Percentiles rank a stretch among this genome's conserved stretches.
Evolutionary conservation across 2,113 vertebrate species (phyloP).

Genomic region (Uropsilus gracilis): DNA sequence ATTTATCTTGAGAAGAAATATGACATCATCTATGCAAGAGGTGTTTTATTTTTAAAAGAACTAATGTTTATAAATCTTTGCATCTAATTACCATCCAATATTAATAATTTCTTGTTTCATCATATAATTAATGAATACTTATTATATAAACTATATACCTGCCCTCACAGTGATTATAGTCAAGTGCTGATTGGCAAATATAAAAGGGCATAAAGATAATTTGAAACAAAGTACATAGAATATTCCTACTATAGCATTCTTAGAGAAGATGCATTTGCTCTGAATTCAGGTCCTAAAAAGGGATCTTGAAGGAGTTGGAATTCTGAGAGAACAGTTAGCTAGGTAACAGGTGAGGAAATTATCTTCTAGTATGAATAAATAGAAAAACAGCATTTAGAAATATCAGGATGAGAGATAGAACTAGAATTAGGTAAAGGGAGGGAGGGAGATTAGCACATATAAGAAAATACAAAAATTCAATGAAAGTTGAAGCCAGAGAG

Average conservation of each 20-base stretch:
- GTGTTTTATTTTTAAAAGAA: neutral
- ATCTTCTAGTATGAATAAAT: neutral
- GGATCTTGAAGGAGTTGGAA: neutral
- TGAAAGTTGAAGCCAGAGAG: neutral
- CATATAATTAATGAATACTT: neutral
- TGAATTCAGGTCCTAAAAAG: neutral
- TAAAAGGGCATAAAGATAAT: neutral
- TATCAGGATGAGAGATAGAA: neutral
- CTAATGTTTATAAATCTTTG: neutral
- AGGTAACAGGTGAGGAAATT: neutral
- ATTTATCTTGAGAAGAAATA: neutral
- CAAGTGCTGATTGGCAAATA: neutral
- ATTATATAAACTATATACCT: neutral
- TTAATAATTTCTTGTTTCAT: slow-evolving; percentile 22
- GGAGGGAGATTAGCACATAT: neutral
- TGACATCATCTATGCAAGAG: neutral
- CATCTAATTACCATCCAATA: neutral
- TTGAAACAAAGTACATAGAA: neutral
- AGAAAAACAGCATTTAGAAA: neutral
- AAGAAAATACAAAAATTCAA: neutral
- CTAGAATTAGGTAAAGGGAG: neutral
- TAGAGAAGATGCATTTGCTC: neutral
- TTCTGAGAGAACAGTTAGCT: neutral
- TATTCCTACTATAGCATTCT: neutral
- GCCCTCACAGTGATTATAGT: neutral